Evolutionary conservation across 2,113 vertebrate species (phyloP), one percentile per base, ranked within the genome.

Genomic region (Entelurus aequoreus): DNA sequence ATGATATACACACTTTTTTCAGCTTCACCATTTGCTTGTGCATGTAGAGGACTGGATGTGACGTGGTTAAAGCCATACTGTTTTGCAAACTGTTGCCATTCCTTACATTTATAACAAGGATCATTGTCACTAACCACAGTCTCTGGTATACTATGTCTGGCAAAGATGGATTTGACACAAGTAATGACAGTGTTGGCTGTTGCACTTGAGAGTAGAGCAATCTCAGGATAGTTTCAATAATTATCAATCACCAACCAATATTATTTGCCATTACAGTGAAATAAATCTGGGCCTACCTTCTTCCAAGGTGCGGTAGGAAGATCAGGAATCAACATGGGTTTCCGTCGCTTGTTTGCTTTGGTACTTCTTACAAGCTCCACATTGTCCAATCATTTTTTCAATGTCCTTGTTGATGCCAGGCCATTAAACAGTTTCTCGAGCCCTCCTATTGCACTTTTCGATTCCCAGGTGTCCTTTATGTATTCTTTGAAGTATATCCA

Each of bases 201-300:
- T 48, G 48, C 15, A 14, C 6, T n/a, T 48, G 48, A 13, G 15
- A 48, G 11, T n/a, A 48, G 6, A 15, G 14, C 14, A 13, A 48
- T 48, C 48, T 48, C 48, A 48, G 14, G 48, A 48, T 14, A 48
- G 6, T 5, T 14, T 4, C 5, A 6, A 6, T 49, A 49, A 14
- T 49, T 15, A 16, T 49, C 48, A 15, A 16, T 6, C 6, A 75
- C 62, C 6, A 59, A 9, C 15, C 52, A 40, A 49, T 52, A 69
- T 21, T 75, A 49, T 6, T 75, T 69, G 11, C 65, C 65, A 55
- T 72, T 40, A 6, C 50, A n/a, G n/a, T 71, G 60, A 36, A 74
- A 69, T 12, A 66, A 68, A 48, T 79, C 67, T 10, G 57, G 65
- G n/a, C 56, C 68, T 10, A 77, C 67, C 13, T 69, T 77, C 16